Conservation (phyloP, 2,797 vertebrate genomes). For the Sebastes elongatus region DNA sequence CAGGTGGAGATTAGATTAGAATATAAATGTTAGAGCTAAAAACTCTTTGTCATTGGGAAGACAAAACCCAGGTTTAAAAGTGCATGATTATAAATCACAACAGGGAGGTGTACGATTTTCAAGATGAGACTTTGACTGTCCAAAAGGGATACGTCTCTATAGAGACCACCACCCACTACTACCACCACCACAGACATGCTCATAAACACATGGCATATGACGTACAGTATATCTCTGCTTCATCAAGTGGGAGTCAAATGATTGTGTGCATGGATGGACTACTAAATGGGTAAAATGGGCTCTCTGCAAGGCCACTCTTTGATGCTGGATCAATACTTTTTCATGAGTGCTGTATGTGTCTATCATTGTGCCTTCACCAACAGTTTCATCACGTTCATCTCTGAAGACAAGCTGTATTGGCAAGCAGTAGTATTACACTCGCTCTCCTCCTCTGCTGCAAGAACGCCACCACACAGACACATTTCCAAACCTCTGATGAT, state of each 20-base stretch:
- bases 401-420: not conserved
- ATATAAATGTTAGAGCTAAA: too few relatives aligned
- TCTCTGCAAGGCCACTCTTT: slow-evolving; percentile 37
- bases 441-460: not conserved
- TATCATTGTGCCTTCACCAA: slow-evolving; percentile 6
- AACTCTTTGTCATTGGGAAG: not conserved
- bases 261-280: slow-evolving; percentile 6
- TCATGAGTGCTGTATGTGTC: slow-evolving; percentile 21
- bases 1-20: too few relatives aligned
- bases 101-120: not conserved
- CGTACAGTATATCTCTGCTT: slow-evolving; percentile 22
- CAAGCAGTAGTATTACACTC: not conserved
- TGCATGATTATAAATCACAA: not conserved
- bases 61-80: not conserved
- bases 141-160: not conserved
- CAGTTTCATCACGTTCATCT: slow-evolving; percentile 33
- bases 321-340: slow-evolving; percentile 47
- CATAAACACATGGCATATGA: slow-evolving; percentile 8
- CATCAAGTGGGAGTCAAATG: slow-evolving; percentile 27
- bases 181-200: slow-evolving; percentile 16
- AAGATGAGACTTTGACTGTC: not conserved
- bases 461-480: not conserved
- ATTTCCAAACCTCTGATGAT: not conserved
- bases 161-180: not conserved
- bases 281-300: slow-evolving; percentile 10